Conservation (phyloP, 1,140 invertebrate genomes). For the Belonocnema kinseyi region DNA sequence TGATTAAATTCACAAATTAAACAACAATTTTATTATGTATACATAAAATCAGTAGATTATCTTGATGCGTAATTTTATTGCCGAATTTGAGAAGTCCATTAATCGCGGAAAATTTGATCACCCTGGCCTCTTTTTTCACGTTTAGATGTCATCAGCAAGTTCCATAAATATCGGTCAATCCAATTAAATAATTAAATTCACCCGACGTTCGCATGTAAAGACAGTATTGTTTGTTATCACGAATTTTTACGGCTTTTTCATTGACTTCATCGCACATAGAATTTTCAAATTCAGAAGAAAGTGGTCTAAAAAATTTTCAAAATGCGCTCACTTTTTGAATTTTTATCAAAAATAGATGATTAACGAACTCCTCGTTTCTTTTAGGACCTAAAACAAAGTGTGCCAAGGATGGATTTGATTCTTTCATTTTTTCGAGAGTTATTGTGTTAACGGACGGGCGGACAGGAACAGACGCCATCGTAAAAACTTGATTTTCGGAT, state of each 20-base stretch:
- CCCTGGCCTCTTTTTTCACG: conserved; percentile 11
- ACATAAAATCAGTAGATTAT: background rate
- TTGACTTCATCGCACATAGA: conserved; percentile 30
- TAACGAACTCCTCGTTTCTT: too few species aligned
- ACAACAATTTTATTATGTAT: background rate
- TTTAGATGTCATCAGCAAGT: background rate
- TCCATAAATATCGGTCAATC: conserved; percentile 63
- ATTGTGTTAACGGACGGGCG: too few species aligned
- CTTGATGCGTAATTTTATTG: background rate
- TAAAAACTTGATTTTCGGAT: too few species aligned
- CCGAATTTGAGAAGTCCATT: background rate
- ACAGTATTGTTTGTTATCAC: conserved; percentile 28
- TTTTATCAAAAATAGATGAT: too few species aligned
- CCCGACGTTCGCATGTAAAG: conserved; percentile 31
- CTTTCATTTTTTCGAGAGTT: too few species aligned
- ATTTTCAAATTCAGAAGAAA: too few species aligned
- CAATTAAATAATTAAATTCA: conserved; percentile 63
- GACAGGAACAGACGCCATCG: too few species aligned
- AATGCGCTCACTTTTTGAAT: too few species aligned
- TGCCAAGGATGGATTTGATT: too few species aligned
- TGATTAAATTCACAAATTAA: background rate
- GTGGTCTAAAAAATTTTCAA: too few species aligned
- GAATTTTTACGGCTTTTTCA: conserved; percentile 47
- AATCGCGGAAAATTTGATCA: conserved; percentile 5
- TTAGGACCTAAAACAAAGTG: too few species aligned